Conservation (phyloP, 1,140 invertebrate species). For the Drosophila funebris region DNA sequence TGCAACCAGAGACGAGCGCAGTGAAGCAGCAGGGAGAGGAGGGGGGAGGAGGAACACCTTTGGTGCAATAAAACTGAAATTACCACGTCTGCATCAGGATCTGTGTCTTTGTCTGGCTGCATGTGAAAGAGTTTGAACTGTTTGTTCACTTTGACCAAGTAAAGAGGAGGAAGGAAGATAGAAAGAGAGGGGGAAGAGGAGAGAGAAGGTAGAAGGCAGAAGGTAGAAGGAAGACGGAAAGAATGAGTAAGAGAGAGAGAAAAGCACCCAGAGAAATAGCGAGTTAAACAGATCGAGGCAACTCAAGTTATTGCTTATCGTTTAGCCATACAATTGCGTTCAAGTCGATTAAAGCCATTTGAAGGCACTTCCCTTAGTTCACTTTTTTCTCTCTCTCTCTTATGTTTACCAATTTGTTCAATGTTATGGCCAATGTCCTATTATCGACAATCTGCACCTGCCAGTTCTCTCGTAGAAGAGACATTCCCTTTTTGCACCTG, state of each 20-base stretch:
- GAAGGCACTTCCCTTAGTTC: too few relatives aligned
- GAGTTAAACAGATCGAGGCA: too few relatives aligned
- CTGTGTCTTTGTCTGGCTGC: background rate
- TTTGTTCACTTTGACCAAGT: conserved; percentile 5
- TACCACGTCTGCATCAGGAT: too few relatives aligned
- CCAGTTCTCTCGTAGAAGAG: background rate
- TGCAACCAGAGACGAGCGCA: background rate
- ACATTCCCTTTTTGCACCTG: background rate
- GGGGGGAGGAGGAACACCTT: background rate
- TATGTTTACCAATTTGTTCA: background rate
- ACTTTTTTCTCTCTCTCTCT: background rate
- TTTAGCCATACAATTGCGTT: too few relatives aligned
- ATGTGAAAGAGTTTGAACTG: too few relatives aligned
- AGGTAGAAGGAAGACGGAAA: background rate
- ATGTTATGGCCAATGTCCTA: background rate
- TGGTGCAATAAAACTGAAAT: conserved; percentile 69
- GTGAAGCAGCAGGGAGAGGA: conserved; percentile 11
- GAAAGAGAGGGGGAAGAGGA: background rate
- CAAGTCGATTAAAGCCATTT: too few relatives aligned
- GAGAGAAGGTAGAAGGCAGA: too few relatives aligned
- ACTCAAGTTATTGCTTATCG: too few relatives aligned
- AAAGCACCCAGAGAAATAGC: too few relatives aligned
- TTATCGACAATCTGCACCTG: background rate
- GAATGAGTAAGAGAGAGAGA: background rate
- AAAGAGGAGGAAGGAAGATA: background rate